Evolutionary conservation across 2,113 vertebrate genomes (phyloP), one percentile per base, ranked within the genome.

Genomic region (Aleadryas rufinucha): DNA sequence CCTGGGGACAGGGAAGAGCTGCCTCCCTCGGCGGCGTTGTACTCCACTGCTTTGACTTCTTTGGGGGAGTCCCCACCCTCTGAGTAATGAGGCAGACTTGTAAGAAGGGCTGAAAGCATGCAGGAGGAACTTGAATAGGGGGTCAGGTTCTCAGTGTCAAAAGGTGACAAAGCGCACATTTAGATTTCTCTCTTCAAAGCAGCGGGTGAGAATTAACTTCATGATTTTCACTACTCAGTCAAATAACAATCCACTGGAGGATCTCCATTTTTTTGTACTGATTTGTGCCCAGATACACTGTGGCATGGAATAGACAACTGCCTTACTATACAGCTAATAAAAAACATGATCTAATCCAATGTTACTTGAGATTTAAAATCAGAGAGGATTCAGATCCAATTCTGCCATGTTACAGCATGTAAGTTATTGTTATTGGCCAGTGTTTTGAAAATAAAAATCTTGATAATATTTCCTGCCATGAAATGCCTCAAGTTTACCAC

Each of bases 11-110:
- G 27, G 23, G 45, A 63, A 81, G 39, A 87, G 41, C 33, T 7
- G 1, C 5, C 3, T 71, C 35, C 53, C 33, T 33, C 24, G 20
- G 39, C 24, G 4, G 39, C 24, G 4, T 49, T 57, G 9, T 47
- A 7, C 50, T 71, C 24, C 49, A 8, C n/a, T 0, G 0, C 7
- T 42, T 37, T 22, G 66, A 21, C n/a, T 82, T 70, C 4, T 3
- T 8, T 33, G 23, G 12, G 28, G 7, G 19, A 59, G 30, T 75
- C 44, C 75, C 30, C 24, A 33, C 30, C 26, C 3, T 50, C 63
- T 44, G 20, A 69, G 5, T 30, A 35, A 28, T 6, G 21, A 53
- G 82, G 37, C 57, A 88, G 63, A 4, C 30, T 69, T 63, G 31
- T n/a, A 19, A 26, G 53, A 30, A 84, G 12, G 53, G 10, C 78